phyloP scores from a whole-genome alignment of 1,140 invertebrate species.

The Andrena cerasifolii region DNA sequence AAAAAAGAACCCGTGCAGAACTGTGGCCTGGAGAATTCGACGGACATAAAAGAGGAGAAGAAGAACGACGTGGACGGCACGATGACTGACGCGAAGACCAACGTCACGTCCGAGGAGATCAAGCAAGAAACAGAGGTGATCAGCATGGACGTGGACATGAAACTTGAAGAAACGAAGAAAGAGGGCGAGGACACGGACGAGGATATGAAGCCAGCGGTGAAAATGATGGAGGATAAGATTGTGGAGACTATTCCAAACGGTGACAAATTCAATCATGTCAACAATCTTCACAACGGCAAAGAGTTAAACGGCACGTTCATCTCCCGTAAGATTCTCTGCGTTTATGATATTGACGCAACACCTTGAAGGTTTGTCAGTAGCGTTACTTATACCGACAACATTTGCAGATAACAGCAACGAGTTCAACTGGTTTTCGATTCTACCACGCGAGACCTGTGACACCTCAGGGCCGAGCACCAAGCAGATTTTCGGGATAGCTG shows the following conservation, averaged over 20 bases:
- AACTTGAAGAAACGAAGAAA: conserved; percentile 72
- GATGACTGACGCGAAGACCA: conserved; percentile 77
- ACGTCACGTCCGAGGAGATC: conserved; percentile 78
- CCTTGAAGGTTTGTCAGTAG: conserved; percentile 19
- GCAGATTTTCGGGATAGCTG: conserved; percentile 80
- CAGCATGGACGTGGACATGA: conserved; percentile 71
- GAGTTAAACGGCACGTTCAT: conserved; percentile 80
- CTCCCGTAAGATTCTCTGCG: conserved; percentile 67
- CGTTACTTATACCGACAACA: conserved; percentile 24
- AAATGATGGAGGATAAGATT: conserved; percentile 75
- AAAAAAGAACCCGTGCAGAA: conserved; percentile 72
- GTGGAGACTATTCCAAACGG: conserved; percentile 77
- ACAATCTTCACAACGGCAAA: conserved; percentile 79
- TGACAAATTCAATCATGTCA: conserved; percentile 79
- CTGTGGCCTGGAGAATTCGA: conserved; percentile 65
- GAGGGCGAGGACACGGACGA: conserved; percentile 68
- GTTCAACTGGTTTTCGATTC: conserved; percentile 85
- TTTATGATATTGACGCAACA: not conserved
- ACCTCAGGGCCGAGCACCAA: conserved; percentile 81
- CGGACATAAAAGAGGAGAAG: conserved; percentile 61
- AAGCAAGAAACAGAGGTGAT: conserved; percentile 79
- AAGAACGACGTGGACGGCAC: conserved; percentile 77
- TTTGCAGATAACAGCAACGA: conserved; percentile 74
- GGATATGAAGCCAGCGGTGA: conserved; percentile 64
- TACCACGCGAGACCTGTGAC: conserved; percentile 86